Percentiles rank a stretch among this genome's conserved stretches.
These are phyloP conservation scores for Sebastes dallii DNA, from an alignment of 2,797 vertebrate species.

Conservation along the genomic window DNA sequence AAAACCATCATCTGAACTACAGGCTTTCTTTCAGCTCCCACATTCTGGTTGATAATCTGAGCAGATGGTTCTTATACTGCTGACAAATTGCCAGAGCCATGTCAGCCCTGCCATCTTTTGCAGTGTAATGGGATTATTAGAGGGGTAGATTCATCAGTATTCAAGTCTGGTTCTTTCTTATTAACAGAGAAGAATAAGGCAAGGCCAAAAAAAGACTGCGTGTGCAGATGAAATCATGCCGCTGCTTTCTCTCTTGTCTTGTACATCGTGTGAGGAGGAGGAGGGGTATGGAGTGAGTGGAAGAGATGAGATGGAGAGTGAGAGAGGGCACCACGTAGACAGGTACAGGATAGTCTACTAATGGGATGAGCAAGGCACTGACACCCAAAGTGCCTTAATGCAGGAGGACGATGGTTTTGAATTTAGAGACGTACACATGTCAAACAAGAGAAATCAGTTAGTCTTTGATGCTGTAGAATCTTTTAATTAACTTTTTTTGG, in stretches of 20 bases:
- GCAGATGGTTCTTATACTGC: conserved; percentile 10
- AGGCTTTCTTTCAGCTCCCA: background rate
- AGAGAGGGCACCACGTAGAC: background rate
- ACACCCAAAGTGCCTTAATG: background rate
- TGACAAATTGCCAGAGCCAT: conserved; percentile 1
- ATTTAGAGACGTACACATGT: too few species aligned
- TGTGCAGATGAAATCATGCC: background rate
- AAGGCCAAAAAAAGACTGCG: background rate
- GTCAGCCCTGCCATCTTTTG: conserved; percentile 4
- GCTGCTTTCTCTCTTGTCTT: background rate
- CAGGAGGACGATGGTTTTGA: background rate
- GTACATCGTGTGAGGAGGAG: background rate
- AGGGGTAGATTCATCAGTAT: conserved; percentile 10
- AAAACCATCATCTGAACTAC: background rate
- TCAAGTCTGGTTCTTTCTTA: conserved; percentile 11
- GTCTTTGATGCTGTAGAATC: background rate
- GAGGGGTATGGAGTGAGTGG: background rate
- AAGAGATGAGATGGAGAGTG: background rate
- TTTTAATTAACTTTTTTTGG: too few species aligned
- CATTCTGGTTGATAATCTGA: background rate
- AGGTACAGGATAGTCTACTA: background rate
- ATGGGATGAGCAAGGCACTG: background rate
- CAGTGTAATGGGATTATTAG: conserved; percentile 32
- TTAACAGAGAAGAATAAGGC: conserved; percentile 2
- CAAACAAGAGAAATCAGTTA: background rate